A percentile compares a stretch with the other conserved stretches of the same genome.
phyloP scores from a whole-genome alignment of 2,113 vertebrate genomes.

The Apeltes quadracus region DNA sequence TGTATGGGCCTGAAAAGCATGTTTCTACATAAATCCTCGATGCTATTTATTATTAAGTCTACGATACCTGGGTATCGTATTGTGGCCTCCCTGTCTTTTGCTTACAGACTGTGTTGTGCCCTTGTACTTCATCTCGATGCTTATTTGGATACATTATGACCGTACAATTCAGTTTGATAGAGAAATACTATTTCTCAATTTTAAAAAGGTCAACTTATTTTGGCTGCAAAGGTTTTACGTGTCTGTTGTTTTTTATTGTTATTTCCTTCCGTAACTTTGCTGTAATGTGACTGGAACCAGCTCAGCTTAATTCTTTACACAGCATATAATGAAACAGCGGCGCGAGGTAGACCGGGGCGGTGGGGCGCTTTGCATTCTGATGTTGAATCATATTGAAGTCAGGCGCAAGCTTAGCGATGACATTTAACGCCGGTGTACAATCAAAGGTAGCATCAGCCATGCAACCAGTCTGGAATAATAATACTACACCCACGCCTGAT shows the following conservation, averaged over 20 bases:
- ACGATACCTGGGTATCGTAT: neutral
- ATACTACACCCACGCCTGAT: slow-evolving; percentile 57
- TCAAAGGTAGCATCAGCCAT: slow-evolving; percentile 60
- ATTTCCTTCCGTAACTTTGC: neutral
- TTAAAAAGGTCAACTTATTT: neutral
- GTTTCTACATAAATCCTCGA: neutral
- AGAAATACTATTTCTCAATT: neutral
- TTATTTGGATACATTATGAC: neutral
- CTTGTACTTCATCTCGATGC: neutral
- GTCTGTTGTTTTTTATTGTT: neutral
- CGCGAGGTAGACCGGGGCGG: neutral
- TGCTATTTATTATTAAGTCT: neutral
- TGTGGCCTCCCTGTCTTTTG: neutral
- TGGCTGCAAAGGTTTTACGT: neutral
- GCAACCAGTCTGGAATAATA: slow-evolving; percentile 56
- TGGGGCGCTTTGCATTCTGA: slow-evolving; percentile 46
- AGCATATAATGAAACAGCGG: slow-evolving; percentile 50
- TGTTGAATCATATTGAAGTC: slow-evolving; percentile 32
- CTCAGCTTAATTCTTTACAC: slow-evolving; percentile 42
- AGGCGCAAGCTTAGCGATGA: slow-evolving; percentile 36
- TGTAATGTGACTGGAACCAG: slow-evolving; percentile 9
- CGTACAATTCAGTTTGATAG: neutral
- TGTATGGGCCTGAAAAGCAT: neutral
- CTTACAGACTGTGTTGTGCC: neutral
- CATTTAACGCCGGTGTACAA: slow-evolving; percentile 49